A percentile compares a stretch with the other conserved stretches of the same genome.
These are phyloP conservation scores for Pseudotriccus pelzelni DNA, from an alignment of 2,797 vertebrate genomes.

Conservation along the genomic window DNA sequence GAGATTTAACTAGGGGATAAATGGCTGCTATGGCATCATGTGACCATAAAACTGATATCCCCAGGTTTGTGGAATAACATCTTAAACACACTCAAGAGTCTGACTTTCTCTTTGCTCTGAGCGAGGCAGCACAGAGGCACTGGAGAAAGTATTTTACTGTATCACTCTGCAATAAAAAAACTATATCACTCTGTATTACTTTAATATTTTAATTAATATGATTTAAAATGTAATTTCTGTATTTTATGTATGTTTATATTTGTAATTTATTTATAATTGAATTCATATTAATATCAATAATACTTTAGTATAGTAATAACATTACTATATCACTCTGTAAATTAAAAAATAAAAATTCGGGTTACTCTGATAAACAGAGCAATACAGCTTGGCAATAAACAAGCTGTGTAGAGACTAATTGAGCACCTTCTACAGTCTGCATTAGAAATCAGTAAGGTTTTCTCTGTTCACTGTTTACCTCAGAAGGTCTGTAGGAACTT, in stretches of 20 bases:
- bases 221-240: background rate
- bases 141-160: background rate
- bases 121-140: background rate
- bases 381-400: background rate
- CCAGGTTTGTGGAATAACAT: background rate
- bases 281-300: background rate
- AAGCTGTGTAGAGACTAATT: background rate
- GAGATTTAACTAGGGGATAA: background rate
- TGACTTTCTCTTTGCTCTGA: background rate
- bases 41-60: background rate
- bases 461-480: background rate
- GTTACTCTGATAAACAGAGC: background rate
- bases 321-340: background rate
- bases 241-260: background rate
- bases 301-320: no score
- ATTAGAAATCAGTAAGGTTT: background rate
- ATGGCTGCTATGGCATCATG: background rate
- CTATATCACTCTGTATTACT: background rate
- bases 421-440: background rate
- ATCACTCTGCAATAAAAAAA: background rate
- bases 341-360: background rate
- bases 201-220: background rate
- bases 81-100: background rate
- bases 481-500: background rate
- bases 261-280: background rate